Percentiles rank a stretch among this genome's conserved stretches.
Conservation (phyloP, 2,888 invertebrate genomes). For the Agrotis segetum region DNA sequence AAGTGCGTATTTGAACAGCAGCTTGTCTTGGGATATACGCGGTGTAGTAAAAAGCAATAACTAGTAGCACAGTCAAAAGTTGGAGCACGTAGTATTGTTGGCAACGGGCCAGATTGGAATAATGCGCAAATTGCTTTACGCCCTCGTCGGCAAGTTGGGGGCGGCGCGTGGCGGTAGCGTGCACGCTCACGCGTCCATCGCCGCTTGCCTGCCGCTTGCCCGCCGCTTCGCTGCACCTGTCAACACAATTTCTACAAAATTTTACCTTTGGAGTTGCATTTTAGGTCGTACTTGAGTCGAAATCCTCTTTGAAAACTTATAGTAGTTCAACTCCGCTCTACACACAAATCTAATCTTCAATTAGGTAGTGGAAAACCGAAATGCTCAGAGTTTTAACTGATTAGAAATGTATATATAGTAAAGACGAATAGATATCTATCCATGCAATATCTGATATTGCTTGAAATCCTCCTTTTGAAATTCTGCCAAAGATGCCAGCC, state of each 20-base stretch:
- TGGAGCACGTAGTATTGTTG: conserved; percentile 63
- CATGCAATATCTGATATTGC: conserved; percentile 19
- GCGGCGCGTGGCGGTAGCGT: conserved; percentile 18
- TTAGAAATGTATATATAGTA: conserved; percentile 17
- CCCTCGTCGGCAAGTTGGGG: conserved; percentile 48
- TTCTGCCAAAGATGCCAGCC: conserved; percentile 53
- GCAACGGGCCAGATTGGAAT: conserved; percentile 67
- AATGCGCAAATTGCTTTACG: conserved; percentile 68
- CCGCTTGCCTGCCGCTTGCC: conserved; percentile 23
- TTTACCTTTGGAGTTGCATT: conserved; percentile 1
- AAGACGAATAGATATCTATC: conserved; percentile 8
- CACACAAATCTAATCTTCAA: conserved; percentile 8
- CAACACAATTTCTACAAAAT: conserved; percentile 40
- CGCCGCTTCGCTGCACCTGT: conserved; percentile 30
- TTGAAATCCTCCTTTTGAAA: conserved; percentile 49
- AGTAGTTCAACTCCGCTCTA: not conserved
- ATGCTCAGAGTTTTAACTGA: not conserved
- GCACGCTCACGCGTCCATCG: conserved; percentile 30
- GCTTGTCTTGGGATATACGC: conserved; percentile 19
- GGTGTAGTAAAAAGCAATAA: conserved; percentile 61
- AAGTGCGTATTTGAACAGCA: conserved; percentile 18
- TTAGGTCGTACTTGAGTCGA: not conserved
- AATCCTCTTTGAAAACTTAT: not conserved
- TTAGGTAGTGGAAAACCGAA: not conserved
- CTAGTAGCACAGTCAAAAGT: conserved; percentile 69